Evolutionary conservation across 1,140 invertebrate genomes (phyloP), one percentile per base, ranked within the genome.

Genomic region (Drosophila mayri): DNA sequence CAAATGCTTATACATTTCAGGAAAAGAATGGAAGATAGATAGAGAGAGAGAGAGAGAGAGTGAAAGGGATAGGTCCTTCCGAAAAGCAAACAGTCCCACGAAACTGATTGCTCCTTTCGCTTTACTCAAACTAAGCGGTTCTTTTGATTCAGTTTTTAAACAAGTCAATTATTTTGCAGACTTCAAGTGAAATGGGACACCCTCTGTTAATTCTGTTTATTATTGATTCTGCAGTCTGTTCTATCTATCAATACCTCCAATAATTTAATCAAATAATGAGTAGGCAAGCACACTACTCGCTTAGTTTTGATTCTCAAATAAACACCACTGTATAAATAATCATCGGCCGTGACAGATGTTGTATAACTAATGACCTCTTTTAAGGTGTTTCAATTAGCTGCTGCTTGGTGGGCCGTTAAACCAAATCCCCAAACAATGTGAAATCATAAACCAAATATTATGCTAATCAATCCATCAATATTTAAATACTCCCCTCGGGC

Each of bases 381-480:
- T 18, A 58, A 59, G 52, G 28, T 38, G 68, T 46, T 71, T 72
- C 44, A 59, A 72, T 72, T 72, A 72, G 52, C 14, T 35, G 63
- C 22, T 28, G 68, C 35, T 28, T 43, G 41, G 10, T 58, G 6
- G 16, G 37, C 30, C 14, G 22, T 43, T 40, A 38, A 40, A 60
- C 37, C 55, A 72, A 72, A 37, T 73, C 70, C 67, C 54, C 54
- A 72, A 72, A 41, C 68, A 70, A 67, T 70, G 61, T 43, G 44
- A 50, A 72, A 68, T 82, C 61, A 74, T 83, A 55, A 75, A 54
- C 68, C 67, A 63, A 85, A 86, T 81, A 81, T 78, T 74, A 47
- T 50, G 61, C 67, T 81, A 86, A 85, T 86, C 74, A 81, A 85
- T 67, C 62, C 76, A 78, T 82, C 75, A 82, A 67, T 81, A 76